These are phyloP conservation scores for Torymus tubicola DNA, from an alignment of 2,888 invertebrate species.

Conservation along the genomic window DNA sequence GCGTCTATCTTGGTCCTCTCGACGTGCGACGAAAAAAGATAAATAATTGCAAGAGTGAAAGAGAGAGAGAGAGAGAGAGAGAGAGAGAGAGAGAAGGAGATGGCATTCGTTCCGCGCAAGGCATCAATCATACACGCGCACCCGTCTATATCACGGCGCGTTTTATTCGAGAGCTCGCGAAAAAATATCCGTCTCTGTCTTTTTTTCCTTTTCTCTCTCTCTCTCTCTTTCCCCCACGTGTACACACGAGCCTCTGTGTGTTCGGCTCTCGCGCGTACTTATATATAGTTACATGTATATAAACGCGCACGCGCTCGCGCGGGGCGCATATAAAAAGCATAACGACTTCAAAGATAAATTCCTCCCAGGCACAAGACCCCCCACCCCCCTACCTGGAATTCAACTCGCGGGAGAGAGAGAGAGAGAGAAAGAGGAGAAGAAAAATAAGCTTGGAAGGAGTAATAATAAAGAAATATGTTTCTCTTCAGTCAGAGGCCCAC, in stretches of 20 bases:
- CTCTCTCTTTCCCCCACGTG: slow-evolving; percentile 1
- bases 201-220: background rate
- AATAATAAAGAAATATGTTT: slow-evolving; percentile 77
- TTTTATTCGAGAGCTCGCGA: slow-evolving; percentile 41
- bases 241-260: too few relatives aligned
- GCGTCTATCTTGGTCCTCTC: background rate
- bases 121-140: slow-evolving; percentile 48
- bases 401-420: slow-evolving; percentile 61
- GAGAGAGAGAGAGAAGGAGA: too few relatives aligned
- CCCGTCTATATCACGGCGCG: slow-evolving; percentile 26
- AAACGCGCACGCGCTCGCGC: slow-evolving; percentile 59
- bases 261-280: slow-evolving; percentile 5
- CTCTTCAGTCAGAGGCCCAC: slow-evolving; percentile 69
- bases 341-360: slow-evolving; percentile 70
- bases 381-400: slow-evolving; percentile 70
- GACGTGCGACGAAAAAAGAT: slow-evolving; percentile 6
- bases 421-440: slow-evolving; percentile 66
- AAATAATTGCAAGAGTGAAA: slow-evolving; percentile 51
- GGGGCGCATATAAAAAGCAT: slow-evolving; percentile 69
- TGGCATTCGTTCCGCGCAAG: background rate
- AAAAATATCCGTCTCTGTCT: slow-evolving; percentile 53
- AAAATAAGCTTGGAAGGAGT: slow-evolving; percentile 75
- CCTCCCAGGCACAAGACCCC: slow-evolving; percentile 62
- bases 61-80: too few relatives aligned
- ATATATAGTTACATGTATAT: slow-evolving; percentile 59